Evolutionary conservation across 2,888 invertebrate species (phyloP), one percentile per base, ranked within the genome.

Genomic region (Sphinx pinastri): DNA sequence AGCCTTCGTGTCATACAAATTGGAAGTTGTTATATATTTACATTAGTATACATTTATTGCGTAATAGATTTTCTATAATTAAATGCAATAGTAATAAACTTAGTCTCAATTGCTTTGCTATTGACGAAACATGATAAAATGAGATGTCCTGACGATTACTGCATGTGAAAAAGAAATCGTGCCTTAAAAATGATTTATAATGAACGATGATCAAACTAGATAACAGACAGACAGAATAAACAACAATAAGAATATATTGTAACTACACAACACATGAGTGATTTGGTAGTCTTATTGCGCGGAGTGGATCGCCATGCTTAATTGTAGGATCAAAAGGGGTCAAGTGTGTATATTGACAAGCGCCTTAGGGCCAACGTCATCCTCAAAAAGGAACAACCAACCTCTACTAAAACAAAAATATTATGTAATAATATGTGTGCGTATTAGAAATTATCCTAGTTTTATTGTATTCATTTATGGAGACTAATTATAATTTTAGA

Each of bases 241-340:
- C 54, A 54, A 38, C 38, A 54, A 54, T 49, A 67, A n/a, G 63
- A 69, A 54, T 69, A 63, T 63, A 63, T 63, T 60, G 69, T 60
- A 51, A 54, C 63, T 54, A 69, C 54, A 69, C 69, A 52, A 69
- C 60, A 54, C 31, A 67, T 54, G 45, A 63, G 45, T 54, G 63
- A 52, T 69, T 69, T 59, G 67, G 45, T 58, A 67, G 67, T 67
- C 67, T 58, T 70, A 70, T 70, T 70, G 70, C 67, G 67, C 52
- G 45, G 67, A 67, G 71, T 63, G 68, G 57, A 90, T 91, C 85
- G 87, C 86, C 86, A 88, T 87, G 90, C 89, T 90, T 93, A 93
- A 94, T 94, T 93, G 94, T 90, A 84, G 84, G 94, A 93, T 94
- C 94, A 94, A 94, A 93, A 90, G 94, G 93, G 94, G 93, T 94